Conservation (phyloP, 2,888 invertebrate species). For the Tenthredo amoena region DNA sequence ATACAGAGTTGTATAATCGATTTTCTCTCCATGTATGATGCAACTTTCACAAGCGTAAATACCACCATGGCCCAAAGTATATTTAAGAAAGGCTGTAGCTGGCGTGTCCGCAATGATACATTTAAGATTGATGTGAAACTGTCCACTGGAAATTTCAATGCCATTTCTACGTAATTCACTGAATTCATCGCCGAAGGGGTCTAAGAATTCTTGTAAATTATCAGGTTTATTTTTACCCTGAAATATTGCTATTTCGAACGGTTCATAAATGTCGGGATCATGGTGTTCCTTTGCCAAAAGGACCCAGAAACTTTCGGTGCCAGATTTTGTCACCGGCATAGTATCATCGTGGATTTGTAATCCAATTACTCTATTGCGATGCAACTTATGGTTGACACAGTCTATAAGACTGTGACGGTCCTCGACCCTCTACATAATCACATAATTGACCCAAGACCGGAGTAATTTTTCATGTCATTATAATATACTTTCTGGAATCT, state of each 20-base stretch:
- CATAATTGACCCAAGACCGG: too few relatives aligned
- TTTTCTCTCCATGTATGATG: background rate
- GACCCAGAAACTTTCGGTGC: background rate
- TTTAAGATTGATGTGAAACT: conserved; percentile 23
- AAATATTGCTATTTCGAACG: background rate
- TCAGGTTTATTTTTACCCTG: background rate
- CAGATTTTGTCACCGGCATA: conserved; percentile 11
- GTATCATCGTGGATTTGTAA: conserved; percentile 19
- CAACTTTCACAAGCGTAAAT: conserved; percentile 22
- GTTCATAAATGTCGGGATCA: conserved; percentile 12
- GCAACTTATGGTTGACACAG: background rate
- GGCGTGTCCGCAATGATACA: conserved; percentile 56
- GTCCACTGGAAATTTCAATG: conserved; percentile 7
- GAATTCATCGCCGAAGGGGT: background rate
- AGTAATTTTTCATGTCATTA: too few relatives aligned
- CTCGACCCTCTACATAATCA: too few relatives aligned
- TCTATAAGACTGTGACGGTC: background rate
- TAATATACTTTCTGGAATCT: too few relatives aligned
- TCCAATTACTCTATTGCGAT: conserved; percentile 19
- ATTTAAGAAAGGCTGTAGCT: conserved; percentile 54
- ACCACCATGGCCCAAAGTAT: conserved; percentile 52
- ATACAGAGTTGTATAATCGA: background rate
- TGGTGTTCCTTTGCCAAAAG: background rate
- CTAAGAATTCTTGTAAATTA: background rate
- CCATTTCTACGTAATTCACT: background rate